Percentiles rank a stretch among this genome's conserved stretches.
Evolutionary conservation across 2,888 invertebrate species (phyloP).

Genomic region (Crioceris asparagi): DNA sequence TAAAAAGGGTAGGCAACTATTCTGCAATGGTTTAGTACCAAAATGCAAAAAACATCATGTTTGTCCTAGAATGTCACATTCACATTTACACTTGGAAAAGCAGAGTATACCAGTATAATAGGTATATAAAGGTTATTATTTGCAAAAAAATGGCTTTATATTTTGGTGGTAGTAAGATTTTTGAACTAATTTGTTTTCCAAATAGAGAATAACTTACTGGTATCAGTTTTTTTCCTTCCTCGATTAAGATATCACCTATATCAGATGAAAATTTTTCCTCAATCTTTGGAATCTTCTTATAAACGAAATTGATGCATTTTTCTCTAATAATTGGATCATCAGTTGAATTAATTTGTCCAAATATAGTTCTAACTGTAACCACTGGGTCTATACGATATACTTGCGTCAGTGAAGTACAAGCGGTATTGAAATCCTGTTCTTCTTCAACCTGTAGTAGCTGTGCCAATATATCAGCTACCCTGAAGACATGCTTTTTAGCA

Average conservation of each 20-base stretch:
- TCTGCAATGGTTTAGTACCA: too few species aligned
- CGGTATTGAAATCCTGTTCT: conserved; percentile 76
- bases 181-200: conserved; percentile 88
- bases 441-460: conserved; percentile 76
- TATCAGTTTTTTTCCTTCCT: conserved; percentile 76
- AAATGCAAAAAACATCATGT: too few species aligned
- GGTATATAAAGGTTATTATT: too few species aligned
- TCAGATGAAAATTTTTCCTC: conserved; percentile 73
- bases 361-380: conserved; percentile 47
- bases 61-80: too few species aligned
- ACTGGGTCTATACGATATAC: conserved; percentile 65
- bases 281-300: conserved; percentile 49
- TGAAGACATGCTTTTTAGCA: conserved; percentile 68
- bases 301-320: conserved; percentile 78
- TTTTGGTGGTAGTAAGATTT: conserved; percentile 78
- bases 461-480: conserved; percentile 84
- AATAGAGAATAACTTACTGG: conserved; percentile 45
- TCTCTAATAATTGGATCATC: conserved; percentile 72
- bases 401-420: conserved; percentile 71
- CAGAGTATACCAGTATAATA: too few species aligned
- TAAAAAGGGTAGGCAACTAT: too few species aligned
- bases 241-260: conserved; percentile 59
- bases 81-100: too few species aligned
- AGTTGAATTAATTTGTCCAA: conserved; percentile 46
- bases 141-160: conserved; percentile 79